Evolutionary conservation across 2,888 invertebrate genomes (phyloP), one percentile per base, ranked within the genome.

Genomic region (Eupithecia vulgata): DNA sequence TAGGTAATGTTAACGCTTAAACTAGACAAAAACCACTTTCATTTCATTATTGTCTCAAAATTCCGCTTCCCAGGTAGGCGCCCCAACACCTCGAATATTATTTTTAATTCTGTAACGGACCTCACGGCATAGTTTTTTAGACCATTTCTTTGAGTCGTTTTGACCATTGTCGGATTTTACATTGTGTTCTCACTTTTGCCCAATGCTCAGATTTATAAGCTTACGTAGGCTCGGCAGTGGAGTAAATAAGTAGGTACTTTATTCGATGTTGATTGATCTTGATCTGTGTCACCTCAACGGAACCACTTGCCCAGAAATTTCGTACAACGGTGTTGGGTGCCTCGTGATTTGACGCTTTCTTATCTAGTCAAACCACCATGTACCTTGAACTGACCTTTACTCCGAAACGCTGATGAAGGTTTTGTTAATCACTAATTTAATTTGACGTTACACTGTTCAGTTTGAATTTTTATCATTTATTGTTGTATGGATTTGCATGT

Each of bases 21-120:
- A 81, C 79, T 82, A 84, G 84, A 85, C 82, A 81, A 84, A 82
- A 83, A 86, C 87, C 82, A 84, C 87, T 87, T 87, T 84, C 85
- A 81, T 84, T 83, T 84, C 79, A 81, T 82, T 79, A 78, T 81
- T 84, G 80, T 83, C 81, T 81, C 79, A 64, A 76, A 80, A 85
- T 83, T 84, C 82, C 81, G 79, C 81, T 78, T 78, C 81, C 80
- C 87, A 85, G 85, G 86, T 85, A 87, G 81, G 75, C 78, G 82
- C 80, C 76, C 80, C 78, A 77, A 78, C 77, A 74, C 71, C 69
- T 72, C 75, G 59, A 71, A 76, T 75, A 78, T 80, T 81, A 79
- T 77, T 79, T 79, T 78, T 72, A 77, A 81, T 80, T 80, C 72
- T 75, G 68, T 77, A 79, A 80, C 79, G 76, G 78, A 78, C 77